Evolutionary conservation across 2,113 vertebrate genomes (phyloP).

Genomic region (Chaetops frenatus): DNA sequence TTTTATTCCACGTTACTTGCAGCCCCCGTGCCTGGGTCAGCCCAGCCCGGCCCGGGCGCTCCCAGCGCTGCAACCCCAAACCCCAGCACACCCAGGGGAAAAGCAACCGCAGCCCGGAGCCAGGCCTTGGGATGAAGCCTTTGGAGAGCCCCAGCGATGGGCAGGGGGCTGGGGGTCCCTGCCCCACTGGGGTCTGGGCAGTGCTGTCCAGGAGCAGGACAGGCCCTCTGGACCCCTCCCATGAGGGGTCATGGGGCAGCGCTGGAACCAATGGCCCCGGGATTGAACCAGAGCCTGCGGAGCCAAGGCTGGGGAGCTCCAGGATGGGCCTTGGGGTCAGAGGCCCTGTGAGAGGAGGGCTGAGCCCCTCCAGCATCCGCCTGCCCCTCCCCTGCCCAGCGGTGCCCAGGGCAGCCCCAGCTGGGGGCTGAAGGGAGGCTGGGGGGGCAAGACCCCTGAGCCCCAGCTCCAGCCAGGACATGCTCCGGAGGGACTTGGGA

Average conservation of each 20-base stretch:
- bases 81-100: constrained; percentile 24
- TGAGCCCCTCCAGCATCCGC: not conserved
- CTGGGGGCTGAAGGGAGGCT: not conserved
- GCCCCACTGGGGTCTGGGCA: not conserved
- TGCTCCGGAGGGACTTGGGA: accelerated
- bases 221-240: not conserved
- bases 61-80: not conserved
- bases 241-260: accelerated
- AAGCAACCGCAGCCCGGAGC: not conserved
- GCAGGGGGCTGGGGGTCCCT: not conserved
- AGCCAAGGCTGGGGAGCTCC: not conserved
- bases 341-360: not conserved
- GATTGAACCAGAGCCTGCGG: accelerated
- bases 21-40: not conserved
- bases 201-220: not conserved
- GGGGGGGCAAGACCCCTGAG: not conserved
- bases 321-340: not conserved
- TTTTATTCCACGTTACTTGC: constrained; percentile 67
- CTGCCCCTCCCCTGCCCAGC: not conserved
- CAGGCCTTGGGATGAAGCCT: not conserved
- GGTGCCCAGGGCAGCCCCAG: not conserved
- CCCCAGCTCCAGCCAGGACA: not conserved
- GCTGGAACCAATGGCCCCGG: accelerated
- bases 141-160: not conserved
- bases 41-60: not conserved